These are phyloP conservation scores for Macrosoma leucophasiata DNA, from an alignment of 2,888 invertebrate species.

Conservation along the genomic window DNA sequence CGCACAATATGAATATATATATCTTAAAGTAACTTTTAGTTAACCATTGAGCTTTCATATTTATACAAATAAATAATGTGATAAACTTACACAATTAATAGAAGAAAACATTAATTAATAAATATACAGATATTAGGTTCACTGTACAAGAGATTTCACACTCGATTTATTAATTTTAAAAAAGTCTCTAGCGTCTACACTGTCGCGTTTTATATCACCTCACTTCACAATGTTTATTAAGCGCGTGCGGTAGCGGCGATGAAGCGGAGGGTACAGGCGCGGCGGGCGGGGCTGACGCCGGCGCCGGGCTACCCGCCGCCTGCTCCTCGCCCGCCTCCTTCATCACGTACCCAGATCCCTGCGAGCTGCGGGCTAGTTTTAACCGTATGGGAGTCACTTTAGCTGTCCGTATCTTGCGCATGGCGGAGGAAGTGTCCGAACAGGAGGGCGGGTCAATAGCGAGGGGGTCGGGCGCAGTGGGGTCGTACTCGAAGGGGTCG, in stretches of 20 bases:
- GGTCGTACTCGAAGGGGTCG: conserved; percentile 67
- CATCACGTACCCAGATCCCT: conserved; percentile 83
- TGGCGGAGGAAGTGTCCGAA: conserved; percentile 52
- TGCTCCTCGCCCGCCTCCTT: conserved; percentile 52
- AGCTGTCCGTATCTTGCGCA: conserved; percentile 77
- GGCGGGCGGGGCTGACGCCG: conserved; percentile 25
- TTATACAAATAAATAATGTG: conserved; percentile 72
- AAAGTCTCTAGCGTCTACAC: conserved; percentile 21
- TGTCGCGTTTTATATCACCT: conserved; percentile 81
- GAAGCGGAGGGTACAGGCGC: conserved; percentile 20
- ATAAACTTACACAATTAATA: conserved; percentile 45
- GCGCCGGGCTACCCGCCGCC: conserved; percentile 36
- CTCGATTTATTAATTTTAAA: conserved; percentile 26
- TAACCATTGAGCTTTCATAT: conserved; percentile 73
- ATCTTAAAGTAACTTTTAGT: conserved; percentile 68
- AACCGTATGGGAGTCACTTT: conserved; percentile 87
- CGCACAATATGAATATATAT: conserved; percentile 55
- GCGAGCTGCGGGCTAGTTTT: conserved; percentile 87
- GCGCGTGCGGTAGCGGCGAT: conserved; percentile 63
- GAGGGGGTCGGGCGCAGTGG: conserved; percentile 61
- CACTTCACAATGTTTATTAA: conserved; percentile 90
- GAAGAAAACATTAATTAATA: conserved; percentile 39
- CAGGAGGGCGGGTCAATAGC: conserved; percentile 60
- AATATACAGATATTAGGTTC: conserved; percentile 47
- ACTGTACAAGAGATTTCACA: conserved; percentile 41